Conservation (phyloP, 2,797 vertebrate genomes). For the Falco novaeseelandiae region DNA sequence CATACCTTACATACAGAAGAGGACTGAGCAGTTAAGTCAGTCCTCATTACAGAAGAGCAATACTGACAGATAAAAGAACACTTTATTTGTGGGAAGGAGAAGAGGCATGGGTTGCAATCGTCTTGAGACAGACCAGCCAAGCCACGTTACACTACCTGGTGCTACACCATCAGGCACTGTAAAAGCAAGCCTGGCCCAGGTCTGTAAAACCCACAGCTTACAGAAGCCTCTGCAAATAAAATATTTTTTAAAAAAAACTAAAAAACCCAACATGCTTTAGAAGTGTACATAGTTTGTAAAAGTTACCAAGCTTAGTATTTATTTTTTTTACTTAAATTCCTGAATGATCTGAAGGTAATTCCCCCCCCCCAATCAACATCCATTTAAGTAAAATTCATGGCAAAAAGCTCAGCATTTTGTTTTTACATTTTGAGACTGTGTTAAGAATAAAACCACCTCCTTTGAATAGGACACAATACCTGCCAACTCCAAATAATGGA, state of each 20-base stretch:
- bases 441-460: background rate
- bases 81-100: background rate
- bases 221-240: background rate
- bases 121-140: background rate
- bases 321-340: background rate
- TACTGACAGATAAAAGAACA: background rate
- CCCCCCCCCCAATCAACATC: background rate
- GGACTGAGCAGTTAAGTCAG: background rate
- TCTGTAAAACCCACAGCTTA: background rate
- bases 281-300: background rate
- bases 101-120: background rate
- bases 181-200: background rate
- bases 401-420: background rate
- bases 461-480: background rate
- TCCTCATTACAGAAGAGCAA: background rate
- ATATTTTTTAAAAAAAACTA: background rate
- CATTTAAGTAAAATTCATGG: background rate
- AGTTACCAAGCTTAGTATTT: background rate
- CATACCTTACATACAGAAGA: background rate
- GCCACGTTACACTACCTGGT: background rate
- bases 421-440: background rate
- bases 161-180: accelerated
- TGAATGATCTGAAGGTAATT: background rate
- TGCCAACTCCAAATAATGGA: background rate
- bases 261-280: background rate